phyloP scores from a whole-genome alignment of 2,113 vertebrate genomes.

The Cheilinus undulatus region DNA sequence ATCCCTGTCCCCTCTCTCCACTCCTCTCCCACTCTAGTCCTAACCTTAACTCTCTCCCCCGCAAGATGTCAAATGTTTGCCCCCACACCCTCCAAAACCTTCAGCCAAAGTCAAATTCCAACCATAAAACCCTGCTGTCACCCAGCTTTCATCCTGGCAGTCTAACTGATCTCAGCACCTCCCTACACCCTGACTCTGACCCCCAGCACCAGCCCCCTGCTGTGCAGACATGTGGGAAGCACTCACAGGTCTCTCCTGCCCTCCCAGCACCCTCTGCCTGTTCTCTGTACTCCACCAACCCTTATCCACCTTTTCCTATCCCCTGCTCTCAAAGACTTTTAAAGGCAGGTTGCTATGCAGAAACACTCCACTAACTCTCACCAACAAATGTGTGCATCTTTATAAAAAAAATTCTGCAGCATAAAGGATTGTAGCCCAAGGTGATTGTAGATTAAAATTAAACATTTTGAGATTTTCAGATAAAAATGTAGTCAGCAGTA shows the following conservation, averaged over 20 bases:
- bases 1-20: slow-evolving; percentile 18
- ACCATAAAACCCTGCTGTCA: slow-evolving; percentile 25
- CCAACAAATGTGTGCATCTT: slow-evolving; percentile 31
- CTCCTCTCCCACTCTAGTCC: slow-evolving; percentile 43
- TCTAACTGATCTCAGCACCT: slow-evolving; percentile 48
- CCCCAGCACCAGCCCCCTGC: slow-evolving; percentile 19
- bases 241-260: neutral
- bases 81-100: slow-evolving; percentile 35
- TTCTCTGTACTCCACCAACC: slow-evolving; percentile 19
- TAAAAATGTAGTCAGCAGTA: too few species aligned
- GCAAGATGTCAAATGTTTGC: slow-evolving; percentile 24
- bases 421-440: too few species aligned
- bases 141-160: slow-evolving; percentile 38
- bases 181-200: slow-evolving; percentile 28
- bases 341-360: slow-evolving; percentile 68
- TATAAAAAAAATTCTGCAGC: too few species aligned
- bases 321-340: slow-evolving; percentile 44
- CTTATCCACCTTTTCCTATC: neutral
- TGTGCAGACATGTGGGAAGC: slow-evolving; percentile 42
- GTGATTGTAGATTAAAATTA: too few species aligned
- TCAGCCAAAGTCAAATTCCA: slow-evolving; percentile 39
- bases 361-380: slow-evolving; percentile 15
- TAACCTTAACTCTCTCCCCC: slow-evolving; percentile 35
- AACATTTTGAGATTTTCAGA: too few species aligned
- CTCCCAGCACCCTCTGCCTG: slow-evolving; percentile 14